Evolutionary conservation across 2,888 invertebrate genomes (phyloP).

Genomic region (Acrobasis repandana): DNA sequence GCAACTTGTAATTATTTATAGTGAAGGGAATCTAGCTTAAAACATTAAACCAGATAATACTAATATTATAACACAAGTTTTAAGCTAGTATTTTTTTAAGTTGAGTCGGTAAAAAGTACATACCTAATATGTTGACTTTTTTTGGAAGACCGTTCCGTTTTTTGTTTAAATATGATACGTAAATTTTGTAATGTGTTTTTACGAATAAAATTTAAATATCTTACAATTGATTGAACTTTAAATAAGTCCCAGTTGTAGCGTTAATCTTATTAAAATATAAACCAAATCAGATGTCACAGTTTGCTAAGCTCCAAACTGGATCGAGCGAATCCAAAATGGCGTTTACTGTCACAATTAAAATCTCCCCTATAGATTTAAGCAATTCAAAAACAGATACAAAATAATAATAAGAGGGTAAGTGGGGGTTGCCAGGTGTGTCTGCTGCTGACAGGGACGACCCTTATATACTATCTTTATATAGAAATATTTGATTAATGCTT

Average conservation of each 20-base stretch:
- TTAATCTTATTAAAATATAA: slow-evolving; percentile 8
- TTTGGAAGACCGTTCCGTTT: too few species aligned
- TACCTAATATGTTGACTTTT: too few species aligned
- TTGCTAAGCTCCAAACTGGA: slow-evolving; percentile 52
- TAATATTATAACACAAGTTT: too few species aligned
- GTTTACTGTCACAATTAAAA: slow-evolving; percentile 76
- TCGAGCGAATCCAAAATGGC: slow-evolving; percentile 75
- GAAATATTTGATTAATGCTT: slow-evolving; percentile 61
- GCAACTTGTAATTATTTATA: too few species aligned
- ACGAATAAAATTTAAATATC: too few species aligned
- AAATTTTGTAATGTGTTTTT: too few species aligned
- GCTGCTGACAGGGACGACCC: slow-evolving; percentile 64
- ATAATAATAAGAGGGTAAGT: slow-evolving; percentile 76
- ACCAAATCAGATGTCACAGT: slow-evolving; percentile 17
- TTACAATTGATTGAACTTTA: not conserved
- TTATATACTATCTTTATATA: slow-evolving; percentile 52
- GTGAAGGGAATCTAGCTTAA: not conserved
- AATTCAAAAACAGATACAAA: slow-evolving; percentile 82
- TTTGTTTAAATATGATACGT: too few species aligned
- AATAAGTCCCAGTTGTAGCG: not conserved
- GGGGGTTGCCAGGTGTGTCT: slow-evolving; percentile 74
- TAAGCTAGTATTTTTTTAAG: too few species aligned
- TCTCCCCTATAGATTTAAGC: slow-evolving; percentile 72
- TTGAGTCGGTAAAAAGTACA: too few species aligned
- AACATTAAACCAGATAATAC: not conserved